These are phyloP conservation scores for Rhadina sibilatrix DNA, from an alignment of 2,113 vertebrate genomes.

Conservation along the genomic window DNA sequence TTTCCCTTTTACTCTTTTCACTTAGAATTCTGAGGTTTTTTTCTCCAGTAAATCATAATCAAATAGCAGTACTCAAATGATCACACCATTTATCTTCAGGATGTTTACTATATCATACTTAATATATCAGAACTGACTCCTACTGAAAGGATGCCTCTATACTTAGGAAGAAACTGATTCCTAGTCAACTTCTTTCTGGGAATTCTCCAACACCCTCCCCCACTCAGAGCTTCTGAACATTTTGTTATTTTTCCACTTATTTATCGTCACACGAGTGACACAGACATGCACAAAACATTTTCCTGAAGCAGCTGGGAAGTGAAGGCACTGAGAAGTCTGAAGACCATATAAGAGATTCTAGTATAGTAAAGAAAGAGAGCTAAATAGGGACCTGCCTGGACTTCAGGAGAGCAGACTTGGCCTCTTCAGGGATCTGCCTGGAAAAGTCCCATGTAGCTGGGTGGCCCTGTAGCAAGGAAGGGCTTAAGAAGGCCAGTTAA, in stretches of 20 bases:
- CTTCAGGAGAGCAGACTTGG: neutral
- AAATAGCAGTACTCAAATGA: neutral
- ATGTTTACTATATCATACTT: neutral
- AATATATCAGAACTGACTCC: neutral
- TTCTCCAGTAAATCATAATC: neutral
- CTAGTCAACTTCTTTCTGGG: neutral
- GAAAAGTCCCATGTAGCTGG: neutral
- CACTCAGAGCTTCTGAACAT: neutral
- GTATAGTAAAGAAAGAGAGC: neutral
- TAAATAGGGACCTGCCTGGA: neutral
- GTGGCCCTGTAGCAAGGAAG: neutral
- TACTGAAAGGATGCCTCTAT: neutral
- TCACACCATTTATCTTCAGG: neutral
- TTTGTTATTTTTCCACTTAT: neutral
- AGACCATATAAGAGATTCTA: neutral
- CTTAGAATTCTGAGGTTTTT: neutral
- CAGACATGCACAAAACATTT: neutral
- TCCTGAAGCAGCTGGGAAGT: neutral
- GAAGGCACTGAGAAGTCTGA: neutral
- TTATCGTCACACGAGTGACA: neutral
- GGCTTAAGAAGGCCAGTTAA: neutral
- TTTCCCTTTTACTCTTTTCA: neutral
- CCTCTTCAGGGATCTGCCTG: neutral
- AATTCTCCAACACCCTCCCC: neutral
- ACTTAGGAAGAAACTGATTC: neutral